Percentiles rank a stretch among this genome's conserved stretches.
phyloP scores from a whole-genome alignment of 2,888 invertebrate species.

The Ochlodes sylvanus region DNA sequence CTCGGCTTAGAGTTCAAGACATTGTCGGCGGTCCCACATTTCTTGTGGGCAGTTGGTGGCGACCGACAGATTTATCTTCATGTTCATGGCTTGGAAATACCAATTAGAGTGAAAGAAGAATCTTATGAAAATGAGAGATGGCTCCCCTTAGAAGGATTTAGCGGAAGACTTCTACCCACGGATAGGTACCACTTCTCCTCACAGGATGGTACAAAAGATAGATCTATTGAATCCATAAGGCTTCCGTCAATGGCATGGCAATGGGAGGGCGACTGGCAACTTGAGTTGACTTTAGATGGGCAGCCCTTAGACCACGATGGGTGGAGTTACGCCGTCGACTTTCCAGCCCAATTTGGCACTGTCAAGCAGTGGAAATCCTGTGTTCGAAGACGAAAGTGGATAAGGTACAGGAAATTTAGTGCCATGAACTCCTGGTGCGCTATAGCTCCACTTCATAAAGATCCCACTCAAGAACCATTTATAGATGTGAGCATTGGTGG shows the following conservation, averaged over 20 bases:
- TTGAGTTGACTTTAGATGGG: slow-evolving; percentile 93
- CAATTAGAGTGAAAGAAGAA: slow-evolving; percentile 95
- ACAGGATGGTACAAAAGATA: slow-evolving; percentile 91
- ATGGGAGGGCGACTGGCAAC: slow-evolving; percentile 98
- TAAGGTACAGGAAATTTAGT: slow-evolving; percentile 93
- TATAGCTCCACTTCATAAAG: slow-evolving; percentile 94
- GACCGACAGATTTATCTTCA: slow-evolving; percentile 97
- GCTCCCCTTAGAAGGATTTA: slow-evolving; percentile 95
- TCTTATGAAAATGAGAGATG: slow-evolving; percentile 97
- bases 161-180: slow-evolving; percentile 92
- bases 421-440: slow-evolving; percentile 97
- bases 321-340: slow-evolving; percentile 97
- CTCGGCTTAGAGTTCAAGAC: slow-evolving; percentile 95
- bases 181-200: slow-evolving; percentile 95
- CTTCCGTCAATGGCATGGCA: slow-evolving; percentile 98
- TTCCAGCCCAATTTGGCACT: slow-evolving; percentile 92
- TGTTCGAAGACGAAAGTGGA: slow-evolving; percentile 95
- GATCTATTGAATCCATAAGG: slow-evolving; percentile 92
- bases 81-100: slow-evolving; percentile 95
- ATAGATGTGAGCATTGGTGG: slow-evolving; percentile 96
- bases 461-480: slow-evolving; percentile 96
- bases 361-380: slow-evolving; percentile 95
- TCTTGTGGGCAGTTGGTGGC: slow-evolving; percentile 96
- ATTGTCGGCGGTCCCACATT: slow-evolving; percentile 92
- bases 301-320: slow-evolving; percentile 95